Percentiles rank a stretch among this genome's conserved stretches.
Conservation (phyloP, 2,113 vertebrate species). For the Kryptolebias marmoratus region DNA sequence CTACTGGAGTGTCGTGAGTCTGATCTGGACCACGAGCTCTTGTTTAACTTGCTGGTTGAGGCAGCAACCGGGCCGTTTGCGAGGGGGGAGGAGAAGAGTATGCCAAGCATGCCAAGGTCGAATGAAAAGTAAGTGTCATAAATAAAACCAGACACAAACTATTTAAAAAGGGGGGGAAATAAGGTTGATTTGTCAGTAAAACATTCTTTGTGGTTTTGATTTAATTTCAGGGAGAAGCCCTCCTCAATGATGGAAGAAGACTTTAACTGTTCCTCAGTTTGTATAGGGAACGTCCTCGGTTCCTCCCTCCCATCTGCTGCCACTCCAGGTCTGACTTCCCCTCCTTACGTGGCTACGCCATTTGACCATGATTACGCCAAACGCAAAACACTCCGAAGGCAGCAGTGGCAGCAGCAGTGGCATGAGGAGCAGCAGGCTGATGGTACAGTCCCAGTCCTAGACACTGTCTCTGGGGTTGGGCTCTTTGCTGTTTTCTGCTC, state of each 20-base stretch:
- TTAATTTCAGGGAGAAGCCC: constrained; percentile 87
- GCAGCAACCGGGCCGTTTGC: constrained; percentile 94
- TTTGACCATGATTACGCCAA: constrained; percentile 99
- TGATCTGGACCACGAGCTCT: constrained; percentile 85
- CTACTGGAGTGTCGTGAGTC: constrained; percentile 84
- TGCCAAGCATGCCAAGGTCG: constrained; percentile 89
- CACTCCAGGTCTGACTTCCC: constrained; percentile 98
- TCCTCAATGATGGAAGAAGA: constrained; percentile 90
- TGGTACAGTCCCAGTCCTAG: constrained; percentile 98
- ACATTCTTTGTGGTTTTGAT: not conserved
- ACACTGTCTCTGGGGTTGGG: constrained; percentile 83
- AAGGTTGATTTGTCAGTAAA: not conserved
- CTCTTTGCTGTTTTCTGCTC: constrained; percentile 66
- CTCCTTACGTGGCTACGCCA: constrained; percentile 97
- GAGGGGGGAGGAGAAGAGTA: constrained; percentile 94
- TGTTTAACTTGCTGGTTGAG: constrained; percentile 91
- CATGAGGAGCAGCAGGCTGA: constrained; percentile 91
- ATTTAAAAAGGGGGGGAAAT: not conserved
- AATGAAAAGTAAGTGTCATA: constrained; percentile 89
- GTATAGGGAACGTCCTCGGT: constrained; percentile 75
- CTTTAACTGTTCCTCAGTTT: constrained; percentile 89
- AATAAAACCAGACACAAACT: not conserved
- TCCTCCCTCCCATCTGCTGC: constrained; percentile 87
- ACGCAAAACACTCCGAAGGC: constrained; percentile 97
- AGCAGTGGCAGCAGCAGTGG: constrained; percentile 81